Evolutionary conservation across 2,113 vertebrate genomes (phyloP).

Genomic region (Nannospalax galili): DNA sequence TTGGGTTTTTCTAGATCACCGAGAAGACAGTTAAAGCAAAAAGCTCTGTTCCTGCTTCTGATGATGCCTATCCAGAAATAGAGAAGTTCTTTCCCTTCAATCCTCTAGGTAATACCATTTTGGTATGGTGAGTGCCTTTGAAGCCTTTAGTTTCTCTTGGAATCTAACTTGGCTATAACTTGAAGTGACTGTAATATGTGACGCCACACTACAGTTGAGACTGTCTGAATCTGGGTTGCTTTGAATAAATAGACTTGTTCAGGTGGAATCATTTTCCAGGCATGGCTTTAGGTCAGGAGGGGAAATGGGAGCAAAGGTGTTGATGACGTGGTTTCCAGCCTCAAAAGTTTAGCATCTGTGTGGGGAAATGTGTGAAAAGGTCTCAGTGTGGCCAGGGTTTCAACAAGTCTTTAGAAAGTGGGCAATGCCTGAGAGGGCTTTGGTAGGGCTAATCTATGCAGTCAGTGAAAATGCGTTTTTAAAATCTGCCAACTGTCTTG

Average conservation of each 20-base stretch:
- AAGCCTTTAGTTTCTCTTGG: slow-evolving; percentile 12
- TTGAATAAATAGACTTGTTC: slow-evolving; percentile 22
- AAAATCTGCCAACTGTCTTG: no score
- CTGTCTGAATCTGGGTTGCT: neutral
- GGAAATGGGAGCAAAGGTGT: neutral
- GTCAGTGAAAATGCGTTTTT: neutral
- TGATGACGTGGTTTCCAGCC: neutral
- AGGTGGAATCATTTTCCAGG: neutral
- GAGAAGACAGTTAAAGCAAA: slow-evolving; percentile 75
- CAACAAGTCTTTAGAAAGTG: no score
- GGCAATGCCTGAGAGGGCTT: no score
- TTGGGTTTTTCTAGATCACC: slow-evolving; percentile 62
- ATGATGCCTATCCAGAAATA: slow-evolving; percentile 87
- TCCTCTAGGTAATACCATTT: slow-evolving; percentile 83
- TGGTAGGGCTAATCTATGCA: neutral
- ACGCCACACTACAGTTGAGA: neutral
- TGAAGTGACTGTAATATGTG: neutral
- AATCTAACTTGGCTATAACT: neutral
- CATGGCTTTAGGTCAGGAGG: neutral
- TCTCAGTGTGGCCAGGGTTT: no score
- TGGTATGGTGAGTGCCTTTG: neutral
- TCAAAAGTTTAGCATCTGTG: no score
- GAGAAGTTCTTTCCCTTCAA: slow-evolving; percentile 86
- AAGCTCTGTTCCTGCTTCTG: slow-evolving; percentile 60
- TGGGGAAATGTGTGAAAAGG: neutral